Percentiles rank a stretch among this genome's conserved stretches.
These are phyloP conservation scores for Metacarcinus magister DNA, from an alignment of 2,888 invertebrate genomes.

Conservation along the genomic window DNA sequence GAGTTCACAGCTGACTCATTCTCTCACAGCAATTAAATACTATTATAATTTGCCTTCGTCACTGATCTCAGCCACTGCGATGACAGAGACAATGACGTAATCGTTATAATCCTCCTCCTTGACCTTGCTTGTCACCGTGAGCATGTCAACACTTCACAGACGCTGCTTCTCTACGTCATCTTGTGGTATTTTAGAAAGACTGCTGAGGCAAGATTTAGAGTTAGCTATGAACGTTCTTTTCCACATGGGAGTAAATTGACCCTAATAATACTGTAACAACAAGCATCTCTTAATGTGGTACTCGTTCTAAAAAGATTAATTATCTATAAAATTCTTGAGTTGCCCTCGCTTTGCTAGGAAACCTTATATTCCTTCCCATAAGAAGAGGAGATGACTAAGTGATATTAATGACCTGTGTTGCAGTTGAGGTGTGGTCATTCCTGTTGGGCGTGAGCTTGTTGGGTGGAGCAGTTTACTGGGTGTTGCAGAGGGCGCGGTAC, in stretches of 20 bases:
- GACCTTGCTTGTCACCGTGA: background rate
- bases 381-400: background rate
- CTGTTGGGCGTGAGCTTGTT: background rate
- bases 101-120: background rate
- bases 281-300: background rate
- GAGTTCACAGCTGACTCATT: background rate
- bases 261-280: background rate
- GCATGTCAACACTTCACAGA: background rate
- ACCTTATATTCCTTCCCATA: background rate
- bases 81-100: background rate
- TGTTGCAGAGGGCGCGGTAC: background rate
- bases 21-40: background rate
- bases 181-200: background rate
- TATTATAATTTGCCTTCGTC: background rate
- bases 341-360: background rate
- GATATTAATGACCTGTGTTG: background rate
- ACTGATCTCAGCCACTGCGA: background rate
- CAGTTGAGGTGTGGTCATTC: background rate
- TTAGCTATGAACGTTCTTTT: too few species aligned
- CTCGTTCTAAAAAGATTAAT: background rate
- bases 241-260: too few species aligned
- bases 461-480: conserved; percentile 53
- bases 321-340: background rate
- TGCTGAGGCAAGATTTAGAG: too few species aligned
- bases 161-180: background rate